Conservation (phyloP, 2,113 vertebrate genomes). For the Phalacrocorax aristotelis region DNA sequence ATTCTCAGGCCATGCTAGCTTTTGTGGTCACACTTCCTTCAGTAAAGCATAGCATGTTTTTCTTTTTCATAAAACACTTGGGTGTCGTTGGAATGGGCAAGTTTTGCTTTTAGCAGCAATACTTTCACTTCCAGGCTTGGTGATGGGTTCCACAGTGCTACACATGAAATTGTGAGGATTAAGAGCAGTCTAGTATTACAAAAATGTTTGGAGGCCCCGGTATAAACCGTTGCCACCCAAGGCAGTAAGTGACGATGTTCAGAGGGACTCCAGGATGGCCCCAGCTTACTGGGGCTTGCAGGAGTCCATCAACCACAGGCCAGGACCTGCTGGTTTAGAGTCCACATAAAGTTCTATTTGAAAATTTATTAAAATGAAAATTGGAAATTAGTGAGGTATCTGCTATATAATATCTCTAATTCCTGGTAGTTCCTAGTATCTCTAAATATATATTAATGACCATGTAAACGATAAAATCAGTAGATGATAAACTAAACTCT, state of each 20-base stretch:
- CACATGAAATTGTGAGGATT: rapidly evolving
- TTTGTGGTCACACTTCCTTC: not conserved
- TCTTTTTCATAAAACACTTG: not conserved
- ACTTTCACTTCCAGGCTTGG: not conserved
- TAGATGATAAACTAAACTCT: not conserved
- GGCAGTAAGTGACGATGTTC: not conserved
- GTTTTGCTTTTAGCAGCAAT: not conserved
- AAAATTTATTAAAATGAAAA: not conserved
- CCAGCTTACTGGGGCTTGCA: not conserved
- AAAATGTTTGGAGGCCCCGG: rapidly evolving
- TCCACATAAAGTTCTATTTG: not conserved
- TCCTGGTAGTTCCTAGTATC: not conserved
- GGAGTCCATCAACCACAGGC: not conserved
- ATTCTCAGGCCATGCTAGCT: not conserved
- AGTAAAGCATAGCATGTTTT: not conserved
- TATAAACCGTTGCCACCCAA: not conserved
- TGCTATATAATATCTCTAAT: not conserved
- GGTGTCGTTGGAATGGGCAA: not conserved
- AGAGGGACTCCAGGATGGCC: not conserved
- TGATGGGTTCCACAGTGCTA: not conserved
- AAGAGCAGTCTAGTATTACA: not conserved
- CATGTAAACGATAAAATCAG: not conserved
- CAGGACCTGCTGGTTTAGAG: not conserved
- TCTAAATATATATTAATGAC: not conserved
- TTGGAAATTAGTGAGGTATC: not conserved